These are phyloP conservation scores for Miopithecus talapoin DNA, from an alignment of 2,797 vertebrate genomes.

Conservation along the genomic window DNA sequence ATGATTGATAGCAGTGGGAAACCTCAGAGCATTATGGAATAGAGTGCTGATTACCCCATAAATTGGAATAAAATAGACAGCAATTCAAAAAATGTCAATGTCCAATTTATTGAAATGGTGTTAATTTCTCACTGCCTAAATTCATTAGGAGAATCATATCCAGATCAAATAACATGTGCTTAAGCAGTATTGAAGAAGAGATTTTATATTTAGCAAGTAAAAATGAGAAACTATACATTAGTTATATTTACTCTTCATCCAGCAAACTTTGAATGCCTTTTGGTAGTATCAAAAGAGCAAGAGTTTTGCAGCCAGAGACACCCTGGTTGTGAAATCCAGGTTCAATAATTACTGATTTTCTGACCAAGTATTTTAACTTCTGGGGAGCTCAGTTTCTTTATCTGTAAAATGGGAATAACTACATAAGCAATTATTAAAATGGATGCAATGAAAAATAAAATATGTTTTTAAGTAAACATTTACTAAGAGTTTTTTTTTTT, in stretches of 20 bases:
- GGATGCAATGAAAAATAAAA: not conserved
- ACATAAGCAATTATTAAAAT: not conserved
- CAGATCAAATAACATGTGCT: not conserved
- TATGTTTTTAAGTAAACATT: not conserved
- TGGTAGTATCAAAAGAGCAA: not conserved
- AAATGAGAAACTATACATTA: not conserved
- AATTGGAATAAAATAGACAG: not conserved
- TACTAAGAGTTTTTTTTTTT: not conserved
- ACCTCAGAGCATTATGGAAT: not conserved
- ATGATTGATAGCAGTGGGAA: conserved; percentile 18
- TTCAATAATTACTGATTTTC: not conserved
- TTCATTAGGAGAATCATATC: not conserved
- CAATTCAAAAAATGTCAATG: conserved; percentile 34
- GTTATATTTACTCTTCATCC: not conserved
- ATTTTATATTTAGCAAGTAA: not conserved
- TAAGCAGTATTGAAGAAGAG: not conserved
- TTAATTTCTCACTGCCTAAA: not conserved
- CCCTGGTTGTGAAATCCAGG: not conserved
- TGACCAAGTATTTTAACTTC: not conserved
- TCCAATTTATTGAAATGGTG: conserved; percentile 1
- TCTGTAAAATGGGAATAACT: not conserved
- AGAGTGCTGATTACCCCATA: not conserved
- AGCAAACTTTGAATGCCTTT: not conserved
- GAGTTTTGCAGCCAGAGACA: not conserved
- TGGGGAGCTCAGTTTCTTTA: not conserved